phyloP scores from a whole-genome alignment of 2,888 invertebrate species.

The Eupeodes luniger region DNA sequence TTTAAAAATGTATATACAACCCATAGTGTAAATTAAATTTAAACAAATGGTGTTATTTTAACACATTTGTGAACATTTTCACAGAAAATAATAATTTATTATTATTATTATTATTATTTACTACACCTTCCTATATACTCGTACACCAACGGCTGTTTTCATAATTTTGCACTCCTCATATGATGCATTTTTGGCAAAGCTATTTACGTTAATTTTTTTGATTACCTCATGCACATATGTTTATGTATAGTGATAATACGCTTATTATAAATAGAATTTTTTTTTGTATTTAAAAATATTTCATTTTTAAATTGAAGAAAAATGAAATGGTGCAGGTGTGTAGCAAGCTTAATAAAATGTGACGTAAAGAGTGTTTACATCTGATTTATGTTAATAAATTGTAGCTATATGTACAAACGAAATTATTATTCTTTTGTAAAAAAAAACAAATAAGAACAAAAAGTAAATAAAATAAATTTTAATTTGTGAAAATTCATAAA shows the following conservation, averaged over 20 bases:
- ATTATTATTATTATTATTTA: not conserved
- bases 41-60: constrained; percentile 27
- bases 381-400: not conserved
- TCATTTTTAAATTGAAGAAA: constrained; percentile 8
- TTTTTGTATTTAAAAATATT: not conserved
- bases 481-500: too few relatives aligned
- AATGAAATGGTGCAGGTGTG: not conserved
- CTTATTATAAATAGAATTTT: constrained; percentile 15
- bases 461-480: not conserved
- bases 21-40: not conserved
- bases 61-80: constrained; percentile 18
- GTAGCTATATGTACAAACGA: not conserved
- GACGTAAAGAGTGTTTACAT: not conserved
- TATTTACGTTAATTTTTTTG: constrained; percentile 11
- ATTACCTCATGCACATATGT: constrained; percentile 15
- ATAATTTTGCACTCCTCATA: constrained; percentile 9
- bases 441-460: not conserved
- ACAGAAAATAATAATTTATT: constrained; percentile 5
- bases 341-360: not conserved
- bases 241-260: not conserved
- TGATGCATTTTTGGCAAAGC: constrained; percentile 11
- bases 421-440: not conserved
- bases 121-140: not conserved
- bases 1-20: not conserved
- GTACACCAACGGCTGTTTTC: not conserved